phyloP scores from a whole-genome alignment of 2,797 vertebrate species.

The Epinephelus malabaricus region DNA sequence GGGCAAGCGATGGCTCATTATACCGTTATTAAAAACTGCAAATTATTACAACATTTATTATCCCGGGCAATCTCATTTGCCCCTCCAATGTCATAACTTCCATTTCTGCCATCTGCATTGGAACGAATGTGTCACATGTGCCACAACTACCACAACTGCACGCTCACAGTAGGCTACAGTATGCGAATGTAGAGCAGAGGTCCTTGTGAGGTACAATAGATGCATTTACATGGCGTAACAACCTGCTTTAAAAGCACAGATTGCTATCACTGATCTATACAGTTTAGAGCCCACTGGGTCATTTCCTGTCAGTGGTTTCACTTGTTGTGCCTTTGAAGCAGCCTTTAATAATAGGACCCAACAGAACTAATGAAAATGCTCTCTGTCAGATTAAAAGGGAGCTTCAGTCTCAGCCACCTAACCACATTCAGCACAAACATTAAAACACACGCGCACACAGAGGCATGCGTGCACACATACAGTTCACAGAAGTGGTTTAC shows the following conservation, averaged over 20 bases:
- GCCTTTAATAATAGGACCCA: slow-evolving; percentile 87
- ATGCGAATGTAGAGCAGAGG: slow-evolving; percentile 43
- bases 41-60: slow-evolving; percentile 84
- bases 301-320: slow-evolving; percentile 87
- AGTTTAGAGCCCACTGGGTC: slow-evolving; percentile 68
- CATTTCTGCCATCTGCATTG: slow-evolving; percentile 75
- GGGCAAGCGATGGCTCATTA: slow-evolving; percentile 81
- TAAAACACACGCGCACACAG: slow-evolving; percentile 61
- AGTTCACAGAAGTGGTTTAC: slow-evolving; percentile 87
- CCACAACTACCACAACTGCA: slow-evolving; percentile 42
- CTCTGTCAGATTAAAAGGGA: slow-evolving; percentile 88
- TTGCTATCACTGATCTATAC: slow-evolving; percentile 69
- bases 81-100: slow-evolving; percentile 82
- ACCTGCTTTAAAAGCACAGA: slow-evolving; percentile 63
- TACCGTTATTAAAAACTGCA: slow-evolving; percentile 83
- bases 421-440: slow-evolving; percentile 79
- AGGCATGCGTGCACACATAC: slow-evolving; percentile 56
- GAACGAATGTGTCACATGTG: slow-evolving; percentile 79
- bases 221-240: slow-evolving; percentile 35
- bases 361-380: slow-evolving; percentile 88
- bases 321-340: slow-evolving; percentile 86
- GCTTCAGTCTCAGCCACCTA: slow-evolving; percentile 81
- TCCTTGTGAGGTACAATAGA: slow-evolving; percentile 45
- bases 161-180: slow-evolving; percentile 25
- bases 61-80: slow-evolving; percentile 74